Base-by-base conservation (phyloP, 2,888 invertebrate genomes). In the Terebella lapidaria region DNA sequence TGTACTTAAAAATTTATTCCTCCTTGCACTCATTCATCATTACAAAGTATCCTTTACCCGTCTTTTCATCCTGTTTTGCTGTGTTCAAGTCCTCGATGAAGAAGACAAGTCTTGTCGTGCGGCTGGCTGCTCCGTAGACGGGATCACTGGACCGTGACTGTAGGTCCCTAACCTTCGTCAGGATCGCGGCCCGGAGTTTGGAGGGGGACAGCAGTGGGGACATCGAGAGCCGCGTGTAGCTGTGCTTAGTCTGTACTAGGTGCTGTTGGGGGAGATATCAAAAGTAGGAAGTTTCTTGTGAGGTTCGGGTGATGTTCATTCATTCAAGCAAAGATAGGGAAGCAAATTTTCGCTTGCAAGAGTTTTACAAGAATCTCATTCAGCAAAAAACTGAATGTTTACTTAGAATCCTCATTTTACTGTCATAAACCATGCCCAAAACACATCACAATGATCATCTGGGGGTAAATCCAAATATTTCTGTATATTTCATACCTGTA, bases 11-110 rank as follows among this genome's bases (percentile, higher is more conserved):
- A n/a, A n/a, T n/a, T n/a, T n/a, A n/a, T n/a, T n/a, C n/a, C n/a
- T n/a, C n/a, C n/a, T n/a, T n/a, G n/a, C n/a, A n/a, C n/a, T n/a
- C n/a, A n/a, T n/a, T n/a, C n/a, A n/a, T n/a, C n/a, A n/a, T n/a
- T n/a, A n/a, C n/a, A n/a, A n/a, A n/a, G n/a, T n/a, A n/a, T n/a
- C n/a, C n/a, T n/a, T n/a, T n/a, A 62, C 62, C 62, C 22, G 59
- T 56, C 27, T 27, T 47, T 20, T 42, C 53, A 18, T 61, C 45
- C 3, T 27, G 26, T 24, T 28, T n/a, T 3, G 76, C 75, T 56
- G 70, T 72, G 62, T 71, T 75, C 20, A 79, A 70, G 62, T 79
- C 78, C 59, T 79, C 78, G 46, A 79, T 69, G 58, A 75, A 78
- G 71, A 79, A 76, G 25, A 77, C 67, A 59, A 74, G 75, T 15